Base-by-base conservation (phyloP, 2,797 vertebrate genomes). In the Pterois miles region DNA sequence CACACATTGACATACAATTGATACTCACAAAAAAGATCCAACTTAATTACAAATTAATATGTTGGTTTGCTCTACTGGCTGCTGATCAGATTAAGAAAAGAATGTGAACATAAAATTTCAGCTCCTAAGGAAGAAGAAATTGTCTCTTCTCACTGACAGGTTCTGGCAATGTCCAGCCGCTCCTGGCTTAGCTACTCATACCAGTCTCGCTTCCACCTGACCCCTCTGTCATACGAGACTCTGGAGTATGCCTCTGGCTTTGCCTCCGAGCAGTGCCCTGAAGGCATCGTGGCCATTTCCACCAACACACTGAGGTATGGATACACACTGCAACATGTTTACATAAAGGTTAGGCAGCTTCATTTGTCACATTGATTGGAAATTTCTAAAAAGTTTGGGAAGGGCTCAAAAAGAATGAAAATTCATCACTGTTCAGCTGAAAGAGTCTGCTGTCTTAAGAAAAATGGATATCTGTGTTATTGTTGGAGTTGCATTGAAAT, bases 101-200 rank as follows among this genome's bases (percentile, higher is more conserved):
- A 23, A n/a, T n/a, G n/a, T n/a, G n/a, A 53, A 29, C 4, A n/a
- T 50, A 10, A 13, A n/a, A 57, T 4, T 27, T 14, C 18, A 5
- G 1, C n/a, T 50, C 14, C 16, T 18, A 40, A 40, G 40, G 16
- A 43, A 43, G n/a, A n/a, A 1, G 1, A 46, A 20, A 13, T 5
- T 36, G 7, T 16, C 27, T 31, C 4, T 40, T 34, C 25, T 48
- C 10, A 23, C 57, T 38, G 53, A 5, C 84, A 99, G 98, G 98
- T 99, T 46, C 85, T 99, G 93, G 98, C 98, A 33, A 99, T 99
- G 98, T 99, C 98, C 8, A 99, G 98, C 67, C 97, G 98, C 20
- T 99, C 98, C 0, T 99, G 98, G 98, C 95, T 99, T 73, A 99
- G 98, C 86, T 99, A 99, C 79, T 99, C 97, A 0, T 99, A 99